These are phyloP conservation scores for Chelonoidis abingdonii DNA, from an alignment of 2,113 vertebrate genomes.

Conservation along the genomic window DNA sequence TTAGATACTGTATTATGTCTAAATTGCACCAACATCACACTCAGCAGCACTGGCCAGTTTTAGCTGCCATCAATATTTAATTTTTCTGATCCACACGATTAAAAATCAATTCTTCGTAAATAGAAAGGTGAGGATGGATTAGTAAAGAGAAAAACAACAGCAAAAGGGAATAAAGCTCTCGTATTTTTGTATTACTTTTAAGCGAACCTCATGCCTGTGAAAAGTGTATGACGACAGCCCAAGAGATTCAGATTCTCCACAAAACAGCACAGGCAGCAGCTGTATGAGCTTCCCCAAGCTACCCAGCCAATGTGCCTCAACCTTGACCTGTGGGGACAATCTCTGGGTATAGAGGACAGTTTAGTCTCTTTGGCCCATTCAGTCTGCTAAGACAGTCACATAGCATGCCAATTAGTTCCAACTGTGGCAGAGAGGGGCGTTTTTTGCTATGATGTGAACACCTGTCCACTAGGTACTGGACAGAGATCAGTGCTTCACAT, in stretches of 20 bases:
- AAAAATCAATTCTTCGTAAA: constrained; percentile 15
- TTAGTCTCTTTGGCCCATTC: background rate
- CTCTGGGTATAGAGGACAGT: background rate
- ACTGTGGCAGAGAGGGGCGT: background rate
- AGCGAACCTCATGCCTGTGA: background rate
- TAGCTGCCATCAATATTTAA: constrained; percentile 48
- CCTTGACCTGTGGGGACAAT: background rate
- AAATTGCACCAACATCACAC: background rate
- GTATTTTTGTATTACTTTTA: background rate
- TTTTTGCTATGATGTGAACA: background rate
- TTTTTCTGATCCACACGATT: constrained; percentile 54
- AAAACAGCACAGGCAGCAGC: background rate
- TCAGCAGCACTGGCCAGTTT: background rate
- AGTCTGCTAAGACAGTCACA: background rate
- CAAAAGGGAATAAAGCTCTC: background rate
- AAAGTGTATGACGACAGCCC: background rate
- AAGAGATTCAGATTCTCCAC: background rate
- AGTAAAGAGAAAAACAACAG: background rate
- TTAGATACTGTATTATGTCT: background rate
- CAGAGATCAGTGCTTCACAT: background rate
- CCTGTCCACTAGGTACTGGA: background rate
- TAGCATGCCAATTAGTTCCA: background rate
- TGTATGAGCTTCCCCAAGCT: background rate
- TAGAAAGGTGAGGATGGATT: background rate
- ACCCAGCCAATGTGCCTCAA: background rate